Evolutionary conservation across 2,113 vertebrate species (phyloP), one percentile per base, ranked within the genome.

Genomic region (Alexandromys fortis): DNA sequence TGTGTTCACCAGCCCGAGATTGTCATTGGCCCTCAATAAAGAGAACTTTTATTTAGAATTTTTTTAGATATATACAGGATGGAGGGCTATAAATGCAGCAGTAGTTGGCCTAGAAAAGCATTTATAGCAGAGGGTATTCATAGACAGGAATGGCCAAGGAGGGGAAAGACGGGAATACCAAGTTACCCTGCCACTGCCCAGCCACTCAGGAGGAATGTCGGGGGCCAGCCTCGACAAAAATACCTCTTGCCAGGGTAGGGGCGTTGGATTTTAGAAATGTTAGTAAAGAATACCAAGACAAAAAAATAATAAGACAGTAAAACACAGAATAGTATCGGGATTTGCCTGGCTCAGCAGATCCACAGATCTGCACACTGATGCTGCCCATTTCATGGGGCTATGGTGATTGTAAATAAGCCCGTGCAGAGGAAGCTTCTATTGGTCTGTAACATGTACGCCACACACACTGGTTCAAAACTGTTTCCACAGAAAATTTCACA

Each of bases 401-500:
- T 9, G 38, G 61, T 45, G 38, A 52, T 30, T 63, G 52, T 63
- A 65, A 90, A 83, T 90, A 35, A 90, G 28, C 81, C 35, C 33
- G n/a, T 35, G 55, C 11, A 65, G 30, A 68, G 12, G 55, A 85
- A 93, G 21, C 24, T 35, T 61, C 9, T 65, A 86, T 28, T 70
- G 76, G 61, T 21, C 83, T 38, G 79, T 5, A 81, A 14, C 10
- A 38, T 47, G 5, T 67, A 82, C 19, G 47, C 72, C 63, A 26
- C 75, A 61, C 88, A 30, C 93, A 10, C 45, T 89, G 63, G 76
- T 86, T 73, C 28, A 22, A 52, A 67, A 49, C 55, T 55, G 72
- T 85, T 91, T 89, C 86, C 86, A 96, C 89, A 90, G n/a, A 95
- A 52, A 91, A 58, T 90, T 77, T 96, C 58, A 90, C 67, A 94